Evolutionary conservation across 2,888 invertebrate genomes (phyloP), one percentile per base, ranked within the genome.

Genomic region (Drosophila birchii): DNA sequence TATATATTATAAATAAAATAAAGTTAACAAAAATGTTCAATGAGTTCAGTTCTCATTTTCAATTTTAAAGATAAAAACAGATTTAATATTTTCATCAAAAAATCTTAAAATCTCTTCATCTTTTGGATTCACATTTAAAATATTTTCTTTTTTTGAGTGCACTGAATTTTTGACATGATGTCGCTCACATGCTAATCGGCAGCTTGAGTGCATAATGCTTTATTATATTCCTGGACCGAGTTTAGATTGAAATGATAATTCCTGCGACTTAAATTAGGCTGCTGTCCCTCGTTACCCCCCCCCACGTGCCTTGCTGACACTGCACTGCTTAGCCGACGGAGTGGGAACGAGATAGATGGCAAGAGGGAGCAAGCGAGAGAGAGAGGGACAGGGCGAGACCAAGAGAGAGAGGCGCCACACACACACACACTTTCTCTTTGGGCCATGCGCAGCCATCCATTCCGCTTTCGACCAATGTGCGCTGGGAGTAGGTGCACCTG

Each of bases 371-470:
- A 23, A 29, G 61, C 14, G 16, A 23, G 34, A 9, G 20, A 36
- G 34, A 34, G 11, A 41, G 45, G 29, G 39, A 20, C 47, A 36
- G 51, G 29, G 34, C 8, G 3, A 54, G 47, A 26, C 18, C 29
- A 7, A 44, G 47, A 29, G 36, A 36, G 56, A 32, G 39, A 45
- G 26, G 1, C n/a, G 56, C 56, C 56, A 18, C 47, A 34, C 49
- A 9, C 51, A 51, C 34, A 61, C 58, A 58, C 59, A 36, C 61
- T 57, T 47, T 71, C 74, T 75, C 67, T 71, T 49, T 54, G 69
- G 68, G 78, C 78, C 88, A 83, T 83, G 83, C 88, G 86, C 84
- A 77, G 79, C 83, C 79, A 86, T 84, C 73, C 80, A 73, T 80
- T 75, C 55, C 71, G 69, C 70, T 69, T 76, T 78, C 81, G 83